Evolutionary conservation across 2,888 invertebrate genomes (phyloP).

Genomic region (Erebia aethiops): DNA sequence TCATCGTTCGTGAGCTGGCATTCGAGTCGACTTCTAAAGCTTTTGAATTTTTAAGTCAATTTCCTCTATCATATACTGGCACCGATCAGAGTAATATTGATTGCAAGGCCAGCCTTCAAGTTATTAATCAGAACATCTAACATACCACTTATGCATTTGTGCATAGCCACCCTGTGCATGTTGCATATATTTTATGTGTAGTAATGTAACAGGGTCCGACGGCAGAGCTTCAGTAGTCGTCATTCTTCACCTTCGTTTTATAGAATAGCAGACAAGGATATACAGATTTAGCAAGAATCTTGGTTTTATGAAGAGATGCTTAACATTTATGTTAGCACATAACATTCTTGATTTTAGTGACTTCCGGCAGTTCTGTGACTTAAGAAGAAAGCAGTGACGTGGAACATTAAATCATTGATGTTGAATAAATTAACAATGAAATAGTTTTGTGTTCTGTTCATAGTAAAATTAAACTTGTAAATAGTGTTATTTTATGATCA

Average conservation of each 20-base stretch:
- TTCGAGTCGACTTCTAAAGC: constrained; percentile 93
- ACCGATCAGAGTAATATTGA: constrained; percentile 89
- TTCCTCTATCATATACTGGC: constrained; percentile 89
- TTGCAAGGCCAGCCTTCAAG: constrained; percentile 92
- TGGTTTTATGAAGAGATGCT: constrained; percentile 39
- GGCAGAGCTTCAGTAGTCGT: constrained; percentile 47
- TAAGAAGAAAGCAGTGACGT: constrained; percentile 35
- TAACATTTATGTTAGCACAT: constrained; percentile 25
- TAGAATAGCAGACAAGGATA: no score
- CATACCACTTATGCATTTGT: constrained; percentile 64
- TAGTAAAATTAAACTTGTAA: constrained; percentile 8
- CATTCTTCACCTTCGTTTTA: constrained; percentile 65
- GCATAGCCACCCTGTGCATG: constrained; percentile 63
- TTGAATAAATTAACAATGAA: constrained; percentile 35
- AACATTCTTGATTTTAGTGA: constrained; percentile 39
- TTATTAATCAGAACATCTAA: constrained; percentile 80
- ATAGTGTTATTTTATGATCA: background rate
- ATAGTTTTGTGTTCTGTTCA: constrained; percentile 17
- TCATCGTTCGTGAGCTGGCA: constrained; percentile 93
- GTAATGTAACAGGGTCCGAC: constrained; percentile 64
- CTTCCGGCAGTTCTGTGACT: constrained; percentile 43
- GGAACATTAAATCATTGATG: constrained; percentile 30
- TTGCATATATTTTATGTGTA: constrained; percentile 66
- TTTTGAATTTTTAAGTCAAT: constrained; percentile 93
- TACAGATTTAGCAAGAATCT: constrained; percentile 39